Evolutionary conservation across 2,797 vertebrate species (phyloP), one percentile per base, ranked within the genome.

Genomic region (Spinus pinus): DNA sequence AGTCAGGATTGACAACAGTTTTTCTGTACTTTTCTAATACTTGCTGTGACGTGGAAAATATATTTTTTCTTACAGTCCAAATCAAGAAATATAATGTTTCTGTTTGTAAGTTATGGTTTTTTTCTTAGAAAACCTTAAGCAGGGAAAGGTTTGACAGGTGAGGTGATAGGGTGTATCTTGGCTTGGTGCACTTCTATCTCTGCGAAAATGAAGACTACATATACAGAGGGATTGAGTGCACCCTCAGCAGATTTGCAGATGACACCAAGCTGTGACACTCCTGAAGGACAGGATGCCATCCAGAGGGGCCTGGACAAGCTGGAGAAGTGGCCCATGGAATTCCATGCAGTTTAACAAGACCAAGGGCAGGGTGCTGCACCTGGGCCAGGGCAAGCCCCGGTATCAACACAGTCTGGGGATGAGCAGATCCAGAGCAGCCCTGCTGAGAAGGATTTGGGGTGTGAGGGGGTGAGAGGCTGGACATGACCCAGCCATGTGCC

Each of bases 381-480:
- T 31, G 61, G 14, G 21, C 35, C 2, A 0, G 53, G 30, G 10
- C 18, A 60, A 7, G 0, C 33, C 17, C 39, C 0, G 0, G 17
- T 4, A 53, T 4, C 25, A 41, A 2, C 10, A 2, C 39, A 72
- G 53, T 39, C 28, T 25, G n/a, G 60, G 30, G 24, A 25, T 46
- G 53, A 11, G 33, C 33, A 81, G 61, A 60, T 6, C 10, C 25
- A 53, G 33, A 67, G 33, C 39, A 73, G 18, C 30, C 44, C 16
- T 24, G 53, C 31, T 54, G 53, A 14, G 53, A 54, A n/a, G 53
- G 31, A n/a, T 22, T n/a, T 54, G 31, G 31, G 20, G 8, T 22
- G 51, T 53, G 30, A 31, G 30, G 51, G 19, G 31, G 20, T 24
- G 22, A 56, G 53, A 56, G 54, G 54, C 54, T 33, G 53, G n/a